A percentile compares a stretch with the other conserved stretches of the same genome.
phyloP scores from a whole-genome alignment of 2,113 vertebrate species.

The Casuarius casuarius region DNA sequence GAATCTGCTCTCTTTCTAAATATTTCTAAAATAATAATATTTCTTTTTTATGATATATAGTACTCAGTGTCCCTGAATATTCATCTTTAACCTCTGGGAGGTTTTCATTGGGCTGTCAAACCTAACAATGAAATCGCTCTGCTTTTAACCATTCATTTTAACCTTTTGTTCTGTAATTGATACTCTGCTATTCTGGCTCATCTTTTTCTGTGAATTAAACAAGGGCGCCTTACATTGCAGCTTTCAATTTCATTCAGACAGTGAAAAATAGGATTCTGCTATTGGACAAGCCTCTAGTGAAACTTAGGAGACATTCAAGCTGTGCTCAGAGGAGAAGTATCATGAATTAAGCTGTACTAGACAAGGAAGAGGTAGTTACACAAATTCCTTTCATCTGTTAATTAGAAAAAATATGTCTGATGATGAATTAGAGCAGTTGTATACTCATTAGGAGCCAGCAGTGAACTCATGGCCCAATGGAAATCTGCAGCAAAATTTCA shows the following conservation, averaged over 20 bases:
- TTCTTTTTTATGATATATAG: background rate
- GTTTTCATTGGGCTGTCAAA: background rate
- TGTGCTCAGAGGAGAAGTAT: background rate
- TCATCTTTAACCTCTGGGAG: background rate
- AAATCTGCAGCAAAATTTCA: background rate
- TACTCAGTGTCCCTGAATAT: background rate
- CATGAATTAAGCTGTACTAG: background rate
- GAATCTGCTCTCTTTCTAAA: background rate
- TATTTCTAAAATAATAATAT: background rate
- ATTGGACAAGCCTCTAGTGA: background rate
- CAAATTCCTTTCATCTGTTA: background rate
- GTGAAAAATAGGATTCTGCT: background rate
- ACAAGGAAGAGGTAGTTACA: conserved; percentile 1
- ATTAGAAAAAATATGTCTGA: background rate
- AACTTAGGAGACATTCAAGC: background rate
- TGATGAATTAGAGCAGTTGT: background rate
- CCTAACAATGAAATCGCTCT: background rate
- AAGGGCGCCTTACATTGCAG: background rate
- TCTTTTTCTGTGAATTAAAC: background rate
- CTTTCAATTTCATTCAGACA: background rate
- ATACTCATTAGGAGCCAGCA: background rate
- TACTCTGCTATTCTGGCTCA: background rate
- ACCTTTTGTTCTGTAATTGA: conserved; percentile 3
- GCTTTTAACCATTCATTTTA: background rate
- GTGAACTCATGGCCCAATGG: background rate